A percentile compares a stretch with the other conserved stretches of the same genome.
Evolutionary conservation across 1,140 invertebrate species (phyloP).

Genomic region (Lethocerus indicus): DNA sequence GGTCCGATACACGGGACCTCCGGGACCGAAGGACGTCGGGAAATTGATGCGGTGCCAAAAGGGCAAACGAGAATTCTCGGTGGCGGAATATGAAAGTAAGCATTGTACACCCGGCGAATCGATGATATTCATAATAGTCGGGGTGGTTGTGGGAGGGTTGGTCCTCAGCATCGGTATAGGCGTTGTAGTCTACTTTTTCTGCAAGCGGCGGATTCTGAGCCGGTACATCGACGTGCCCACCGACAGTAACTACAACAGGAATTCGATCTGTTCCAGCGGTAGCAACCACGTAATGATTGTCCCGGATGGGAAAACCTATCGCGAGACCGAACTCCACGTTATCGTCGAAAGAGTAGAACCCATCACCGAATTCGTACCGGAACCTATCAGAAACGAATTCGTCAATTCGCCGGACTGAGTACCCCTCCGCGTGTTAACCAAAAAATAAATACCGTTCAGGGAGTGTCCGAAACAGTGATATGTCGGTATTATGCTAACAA

Average conservation of each 20-base stretch:
- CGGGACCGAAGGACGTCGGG: slow-evolving; percentile 15
- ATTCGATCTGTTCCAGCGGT: slow-evolving; percentile 13
- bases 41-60: slow-evolving; percentile 15
- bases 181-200: slow-evolving; percentile 9
- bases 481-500: no score
- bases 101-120: slow-evolving; percentile 16
- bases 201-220: slow-evolving; percentile 21
- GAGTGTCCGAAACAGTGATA: no score
- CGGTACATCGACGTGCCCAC: slow-evolving; percentile 30
- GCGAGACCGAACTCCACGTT: slow-evolving; percentile 67
- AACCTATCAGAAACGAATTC: background rate
- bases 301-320: slow-evolving; percentile 60
- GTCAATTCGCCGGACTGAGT: no score
- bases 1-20: slow-evolving; percentile 24
- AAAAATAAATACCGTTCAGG: no score
- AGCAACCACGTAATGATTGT: slow-evolving; percentile 35
- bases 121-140: slow-evolving; percentile 7
- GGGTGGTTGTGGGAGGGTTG: background rate
- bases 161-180: slow-evolving; percentile 15
- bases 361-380: slow-evolving; percentile 22
- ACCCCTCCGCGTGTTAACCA: no score
- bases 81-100: slow-evolving; percentile 1
- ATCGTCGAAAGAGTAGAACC: slow-evolving; percentile 65
- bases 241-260: slow-evolving; percentile 12
- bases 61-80: slow-evolving; percentile 7